Percentiles rank a stretch among this genome's conserved stretches.
Conservation (phyloP, 2,113 vertebrate genomes). For the Aythya baeri region DNA sequence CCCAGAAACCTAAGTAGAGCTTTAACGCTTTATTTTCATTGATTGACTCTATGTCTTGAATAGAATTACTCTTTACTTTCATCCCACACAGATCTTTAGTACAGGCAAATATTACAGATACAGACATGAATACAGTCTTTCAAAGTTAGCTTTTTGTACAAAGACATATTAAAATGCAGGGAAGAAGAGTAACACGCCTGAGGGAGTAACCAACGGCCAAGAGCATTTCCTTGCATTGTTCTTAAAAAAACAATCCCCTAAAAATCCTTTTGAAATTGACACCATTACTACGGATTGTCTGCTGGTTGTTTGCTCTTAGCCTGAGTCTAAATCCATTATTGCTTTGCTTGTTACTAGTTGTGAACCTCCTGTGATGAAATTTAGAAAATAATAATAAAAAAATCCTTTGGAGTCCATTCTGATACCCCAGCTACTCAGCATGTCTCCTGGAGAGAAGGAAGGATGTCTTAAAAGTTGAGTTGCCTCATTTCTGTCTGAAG, state of each 20-base stretch:
- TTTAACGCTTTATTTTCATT: background rate
- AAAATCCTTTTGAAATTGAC: background rate
- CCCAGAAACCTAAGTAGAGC: background rate
- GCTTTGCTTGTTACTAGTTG: background rate
- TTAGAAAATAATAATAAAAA: background rate
- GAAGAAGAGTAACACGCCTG: background rate
- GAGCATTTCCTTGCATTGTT: background rate
- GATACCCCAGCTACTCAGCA: background rate
- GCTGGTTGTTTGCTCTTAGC: background rate
- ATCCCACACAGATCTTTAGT: background rate
- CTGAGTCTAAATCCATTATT: background rate
- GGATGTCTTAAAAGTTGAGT: background rate
- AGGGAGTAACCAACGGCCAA: background rate
- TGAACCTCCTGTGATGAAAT: background rate
- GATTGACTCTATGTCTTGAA: background rate
- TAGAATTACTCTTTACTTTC: background rate
- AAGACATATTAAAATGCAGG: background rate
- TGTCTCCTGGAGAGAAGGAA: background rate
- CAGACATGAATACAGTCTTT: background rate
- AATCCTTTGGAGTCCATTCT: background rate
- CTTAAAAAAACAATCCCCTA: background rate
- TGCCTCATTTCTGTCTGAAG: background rate
- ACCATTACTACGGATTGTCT: background rate
- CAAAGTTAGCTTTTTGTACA: background rate
- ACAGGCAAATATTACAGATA: background rate